These are phyloP conservation scores for Galerucella calmariensis DNA, from an alignment of 2,888 invertebrate species.

Conservation along the genomic window DNA sequence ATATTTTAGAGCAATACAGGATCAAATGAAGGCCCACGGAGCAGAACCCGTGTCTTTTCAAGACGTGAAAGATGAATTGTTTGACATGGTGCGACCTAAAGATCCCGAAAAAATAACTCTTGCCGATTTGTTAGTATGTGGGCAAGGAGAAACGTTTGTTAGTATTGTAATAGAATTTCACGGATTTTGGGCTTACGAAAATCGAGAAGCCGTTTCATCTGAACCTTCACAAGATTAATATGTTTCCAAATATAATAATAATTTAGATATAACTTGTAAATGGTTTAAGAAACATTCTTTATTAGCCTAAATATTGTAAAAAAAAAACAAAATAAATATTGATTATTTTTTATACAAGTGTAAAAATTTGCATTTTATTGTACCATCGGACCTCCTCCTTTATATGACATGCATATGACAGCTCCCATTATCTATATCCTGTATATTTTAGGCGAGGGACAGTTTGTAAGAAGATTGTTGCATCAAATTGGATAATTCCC, in stretches of 20 bases:
- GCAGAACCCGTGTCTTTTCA: conserved; percentile 92
- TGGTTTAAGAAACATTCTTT: background rate
- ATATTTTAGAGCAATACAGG: conserved; percentile 81
- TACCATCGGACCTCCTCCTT: too few relatives aligned
- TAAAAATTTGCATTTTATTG: too few relatives aligned
- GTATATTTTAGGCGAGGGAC: too few relatives aligned
- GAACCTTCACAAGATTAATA: conserved; percentile 66
- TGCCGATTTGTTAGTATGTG: conserved; percentile 85
- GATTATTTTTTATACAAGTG: too few relatives aligned
- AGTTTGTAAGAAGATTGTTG: too few relatives aligned
- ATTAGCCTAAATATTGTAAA: background rate
- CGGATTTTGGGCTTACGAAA: conserved; percentile 97
- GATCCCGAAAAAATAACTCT: conserved; percentile 87
- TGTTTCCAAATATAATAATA: conserved; percentile 2
- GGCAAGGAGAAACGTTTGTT: conserved; percentile 93
- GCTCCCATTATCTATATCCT: too few relatives aligned
- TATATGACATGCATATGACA: too few relatives aligned
- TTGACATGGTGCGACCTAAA: conserved; percentile 95
- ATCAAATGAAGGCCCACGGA: conserved; percentile 87
- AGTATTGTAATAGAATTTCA: conserved; percentile 95
- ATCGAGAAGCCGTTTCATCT: conserved; percentile 82
- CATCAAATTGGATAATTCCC: too few relatives aligned
- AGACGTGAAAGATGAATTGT: conserved; percentile 96
- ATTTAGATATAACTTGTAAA: background rate
- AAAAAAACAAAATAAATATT: background rate